Base-by-base conservation (phyloP, 1,140 invertebrate species). In the Drosophila kohkoa region DNA sequence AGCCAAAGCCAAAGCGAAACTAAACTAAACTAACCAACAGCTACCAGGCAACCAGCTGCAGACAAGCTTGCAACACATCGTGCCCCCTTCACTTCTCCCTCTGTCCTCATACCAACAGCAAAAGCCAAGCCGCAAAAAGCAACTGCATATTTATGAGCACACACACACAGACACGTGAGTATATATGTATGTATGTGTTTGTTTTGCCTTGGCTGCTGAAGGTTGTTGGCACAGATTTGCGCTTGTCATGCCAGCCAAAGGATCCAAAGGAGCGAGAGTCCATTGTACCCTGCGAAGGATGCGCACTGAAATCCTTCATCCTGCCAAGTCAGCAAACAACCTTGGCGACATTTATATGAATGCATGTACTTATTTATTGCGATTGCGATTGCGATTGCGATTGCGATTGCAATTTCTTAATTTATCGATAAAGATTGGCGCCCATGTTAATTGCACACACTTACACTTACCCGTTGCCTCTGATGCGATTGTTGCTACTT, bases 141-240 rank as follows among this genome's bases (percentile, higher is more conserved):
- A 74, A 70, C 75, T 85, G 77, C 77, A 78, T 85, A 85, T 85
- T 85, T 75, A 78, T 85, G 59, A 72, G 65, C 60, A 62, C 62
- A 62, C 62, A 38, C 32, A 69, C 49, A 52, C 10, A 69, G 38
- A 52, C 10, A 68, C 15, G 16, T 32, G 32, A 8, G 13, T 8
- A 11, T 38, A 41, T n/a, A 25, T 32, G 16, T 15, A n/a, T 68
- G 7, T 65, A 13, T 35, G 15, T 70, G 43, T 69, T 68, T 67
- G 8, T 64, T 63, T 76, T 58, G 28, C 59, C 32, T 8, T 59
- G 49, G 41, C 46, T 54, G 38, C 74, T 43, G 77, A 79, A 79
- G 77, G 77, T 79, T 79, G 74, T 79, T 79, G 74, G 74, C 77
- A 72, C 77, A 79, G 74, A 64, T 79, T 73, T 58, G 11, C 41